Conservation (phyloP, 2,113 vertebrate genomes). For the Daphoenositta chrysoptera region DNA sequence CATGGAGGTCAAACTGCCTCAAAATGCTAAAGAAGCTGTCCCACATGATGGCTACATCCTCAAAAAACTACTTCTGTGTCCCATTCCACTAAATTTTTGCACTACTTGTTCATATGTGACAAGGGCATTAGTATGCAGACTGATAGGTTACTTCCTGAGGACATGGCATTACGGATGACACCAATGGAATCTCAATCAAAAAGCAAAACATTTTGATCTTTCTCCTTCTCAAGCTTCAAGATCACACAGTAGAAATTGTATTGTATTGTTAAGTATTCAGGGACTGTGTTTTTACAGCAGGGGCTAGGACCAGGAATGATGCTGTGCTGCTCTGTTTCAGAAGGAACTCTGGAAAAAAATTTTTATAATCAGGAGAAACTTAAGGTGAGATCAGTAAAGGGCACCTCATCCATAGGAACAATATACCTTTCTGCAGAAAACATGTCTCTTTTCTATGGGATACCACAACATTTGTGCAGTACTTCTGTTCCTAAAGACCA, state of each 20-base stretch:
- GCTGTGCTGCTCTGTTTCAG: neutral
- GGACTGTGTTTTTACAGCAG: neutral
- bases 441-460: neutral
- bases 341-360: neutral
- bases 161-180: rapidly evolving
- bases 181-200: neutral
- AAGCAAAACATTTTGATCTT: neutral
- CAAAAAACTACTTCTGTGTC: neutral
- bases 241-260: neutral
- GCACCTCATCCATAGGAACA: neutral
- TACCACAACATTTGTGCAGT: neutral
- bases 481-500: neutral
- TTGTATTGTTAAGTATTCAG: neutral
- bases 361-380: neutral
- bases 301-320: neutral
- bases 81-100: neutral
- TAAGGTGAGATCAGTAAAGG: neutral
- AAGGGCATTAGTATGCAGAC: neutral
- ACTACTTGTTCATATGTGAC: neutral
- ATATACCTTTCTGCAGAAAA: neutral
- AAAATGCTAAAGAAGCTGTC: neutral
- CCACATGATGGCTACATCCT: neutral
- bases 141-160: neutral
- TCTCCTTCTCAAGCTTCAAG: neutral
- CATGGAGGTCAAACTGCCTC: neutral